A percentile compares a stretch with the other conserved stretches of the same genome.
Evolutionary conservation across 2,113 vertebrate species (phyloP).

Genomic region (Carassius auratus): DNA sequence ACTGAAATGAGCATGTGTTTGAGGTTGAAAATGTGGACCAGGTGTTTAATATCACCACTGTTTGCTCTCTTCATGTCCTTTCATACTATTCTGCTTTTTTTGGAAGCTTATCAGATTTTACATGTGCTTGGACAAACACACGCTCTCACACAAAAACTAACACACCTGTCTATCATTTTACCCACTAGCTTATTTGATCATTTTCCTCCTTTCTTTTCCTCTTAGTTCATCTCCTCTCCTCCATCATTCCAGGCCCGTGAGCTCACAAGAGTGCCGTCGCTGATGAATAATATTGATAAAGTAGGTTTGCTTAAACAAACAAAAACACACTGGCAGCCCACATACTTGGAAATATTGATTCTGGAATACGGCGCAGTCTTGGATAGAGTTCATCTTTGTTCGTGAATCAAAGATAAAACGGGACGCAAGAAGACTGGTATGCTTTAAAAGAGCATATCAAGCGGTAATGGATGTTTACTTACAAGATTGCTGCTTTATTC

Average conservation of each 20-base stretch:
- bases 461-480: background rate
- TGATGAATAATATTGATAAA: slow-evolving; percentile 48
- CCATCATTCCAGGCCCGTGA: slow-evolving; percentile 8
- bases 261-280: slow-evolving; percentile 12
- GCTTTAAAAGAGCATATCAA: background rate
- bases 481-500: background rate
- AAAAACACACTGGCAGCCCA: slow-evolving; percentile 22
- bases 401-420: slow-evolving; percentile 32
- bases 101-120: slow-evolving; percentile 28
- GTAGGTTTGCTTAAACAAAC: slow-evolving; percentile 40
- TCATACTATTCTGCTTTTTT: slow-evolving; percentile 35
- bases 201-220: background rate
- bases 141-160: background rate
- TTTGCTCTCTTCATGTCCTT: slow-evolving; percentile 37
- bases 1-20: background rate
- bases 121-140: slow-evolving; percentile 8
- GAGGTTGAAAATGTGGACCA: slow-evolving; percentile 38
- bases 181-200: background rate
- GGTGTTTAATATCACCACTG: slow-evolving; percentile 53
- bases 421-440: background rate
- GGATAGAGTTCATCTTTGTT: slow-evolving; percentile 11
- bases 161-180: slow-evolving; percentile 15
- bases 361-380: slow-evolving; percentile 3
- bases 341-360: slow-evolving; percentile 37
- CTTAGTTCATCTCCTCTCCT: background rate